These are phyloP conservation scores for Atrina japonica DNA, from an alignment of 2,888 invertebrate genomes.

Conservation along the genomic window DNA sequence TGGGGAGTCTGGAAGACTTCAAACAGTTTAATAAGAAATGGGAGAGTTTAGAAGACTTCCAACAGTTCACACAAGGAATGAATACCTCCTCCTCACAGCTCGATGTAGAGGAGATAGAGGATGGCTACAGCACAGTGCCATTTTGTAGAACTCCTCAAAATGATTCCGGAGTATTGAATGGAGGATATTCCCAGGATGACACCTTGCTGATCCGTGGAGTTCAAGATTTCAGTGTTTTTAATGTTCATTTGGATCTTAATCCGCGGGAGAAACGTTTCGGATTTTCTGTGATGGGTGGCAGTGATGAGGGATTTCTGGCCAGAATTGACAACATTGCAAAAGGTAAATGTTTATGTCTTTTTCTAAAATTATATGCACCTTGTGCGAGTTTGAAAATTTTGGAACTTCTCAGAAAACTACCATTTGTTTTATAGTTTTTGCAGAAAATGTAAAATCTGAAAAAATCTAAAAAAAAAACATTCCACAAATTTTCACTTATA, in stretches of 20 bases:
- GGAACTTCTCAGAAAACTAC: too few species aligned
- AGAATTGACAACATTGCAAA: conserved; percentile 80
- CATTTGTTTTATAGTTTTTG: too few species aligned
- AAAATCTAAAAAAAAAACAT: too few species aligned
- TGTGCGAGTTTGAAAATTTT: too few species aligned
- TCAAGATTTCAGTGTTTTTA: conserved; percentile 23
- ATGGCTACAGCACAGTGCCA: too few species aligned
- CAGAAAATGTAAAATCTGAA: too few species aligned
- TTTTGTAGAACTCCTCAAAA: too few species aligned
- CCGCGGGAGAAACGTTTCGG: conserved; percentile 79
- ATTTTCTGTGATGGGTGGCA: conserved; percentile 81
- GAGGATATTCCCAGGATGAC: conserved; percentile 1
- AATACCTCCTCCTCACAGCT: conserved; percentile 14
- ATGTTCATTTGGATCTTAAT: conserved; percentile 61
- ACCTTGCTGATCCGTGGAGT: conserved; percentile 1
- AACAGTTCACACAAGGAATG: conserved; percentile 3
- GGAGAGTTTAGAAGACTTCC: conserved; percentile 18
- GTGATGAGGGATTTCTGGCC: conserved; percentile 80
- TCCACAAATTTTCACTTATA: too few species aligned
- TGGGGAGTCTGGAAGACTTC: conserved; percentile 32
- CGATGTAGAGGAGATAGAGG: neutral
- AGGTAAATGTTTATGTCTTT: too few species aligned
- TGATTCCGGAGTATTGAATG: neutral
- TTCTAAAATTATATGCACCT: too few species aligned
- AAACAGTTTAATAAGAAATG: conserved; percentile 25